Base-by-base conservation (phyloP, 1,140 invertebrate genomes). In the Drosophila dunni region DNA sequence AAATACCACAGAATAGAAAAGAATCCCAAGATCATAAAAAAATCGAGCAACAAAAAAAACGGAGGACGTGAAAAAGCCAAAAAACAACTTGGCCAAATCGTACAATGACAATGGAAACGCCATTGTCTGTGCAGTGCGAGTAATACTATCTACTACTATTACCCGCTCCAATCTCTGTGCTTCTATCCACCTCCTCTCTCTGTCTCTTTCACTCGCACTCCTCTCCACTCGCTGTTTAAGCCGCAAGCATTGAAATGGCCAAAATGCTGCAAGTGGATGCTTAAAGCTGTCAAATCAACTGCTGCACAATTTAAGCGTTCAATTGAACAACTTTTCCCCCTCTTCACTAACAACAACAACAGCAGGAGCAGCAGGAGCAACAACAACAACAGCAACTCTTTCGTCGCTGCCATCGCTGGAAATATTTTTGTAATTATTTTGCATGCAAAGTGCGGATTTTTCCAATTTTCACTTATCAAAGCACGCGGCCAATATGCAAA, bases 391-490 rank as follows among this genome's bases (percentile, higher is more conserved):
- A 50, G 17, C 68, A 54, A 53, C 20, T 36, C 40, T 42, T 51
- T 53, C 33, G 62, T 48, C 48, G 53, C 54, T 76, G 61, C 20
- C 48, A 45, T 42, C 45, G 42, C 24, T 48, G 66, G 61, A 89
- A 89, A 89, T 84, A 89, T 89, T 88, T 89, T 88, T 69, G 84
- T 86, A 88, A 88, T 86, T 86, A 88, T 86, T 86, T 88, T 89
- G 79, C 83, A 86, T 88, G 84, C 84, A 89, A 80, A 89, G 84
- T 81, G 84, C 88, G 84, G 79, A 86, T 89, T 89, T 88, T 89
- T 89, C 84, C 84, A 89, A 89, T 89, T 89, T 89, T 89, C 84
- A 89, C 84, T 89, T 89, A 89, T 89, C 84, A 89, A 90, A 89
- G 84, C 83, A 79, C 83, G 71, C 66, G 84, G 84, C 68, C 83